phyloP scores from a whole-genome alignment of 2,888 invertebrate species.

The Campoplex capitator region DNA sequence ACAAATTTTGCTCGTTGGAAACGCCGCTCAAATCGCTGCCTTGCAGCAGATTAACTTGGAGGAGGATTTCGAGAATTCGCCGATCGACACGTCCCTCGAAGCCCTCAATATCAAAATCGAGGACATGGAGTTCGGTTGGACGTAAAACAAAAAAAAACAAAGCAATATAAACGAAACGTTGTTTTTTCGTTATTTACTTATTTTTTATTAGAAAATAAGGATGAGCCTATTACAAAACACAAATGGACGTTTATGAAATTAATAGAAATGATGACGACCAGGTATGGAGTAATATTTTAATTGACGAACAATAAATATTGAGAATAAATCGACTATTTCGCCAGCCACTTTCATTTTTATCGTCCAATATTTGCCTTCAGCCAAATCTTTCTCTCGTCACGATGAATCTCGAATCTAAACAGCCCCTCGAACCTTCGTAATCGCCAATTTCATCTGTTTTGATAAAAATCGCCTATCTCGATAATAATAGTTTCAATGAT shows the following conservation, averaged over 20 bases:
- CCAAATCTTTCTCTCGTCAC: neutral
- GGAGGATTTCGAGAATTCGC: constrained; percentile 77
- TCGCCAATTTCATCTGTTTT: neutral
- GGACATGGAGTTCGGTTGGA: constrained; percentile 81
- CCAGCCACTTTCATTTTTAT: neutral
- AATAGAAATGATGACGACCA: constrained; percentile 9
- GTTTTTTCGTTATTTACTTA: constrained; percentile 2
- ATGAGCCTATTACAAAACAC: constrained; percentile 19
- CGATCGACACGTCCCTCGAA: constrained; percentile 80
- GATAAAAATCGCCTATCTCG: neutral
- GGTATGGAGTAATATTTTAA: constrained; percentile 61
- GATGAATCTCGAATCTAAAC: too few species aligned
- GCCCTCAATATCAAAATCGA: constrained; percentile 81
- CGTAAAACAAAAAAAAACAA: constrained; percentile 65
- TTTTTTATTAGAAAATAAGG: neutral
- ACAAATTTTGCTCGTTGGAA: constrained; percentile 80
- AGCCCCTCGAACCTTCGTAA: too few species aligned
- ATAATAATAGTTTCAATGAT: neutral
- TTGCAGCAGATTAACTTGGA: constrained; percentile 80
- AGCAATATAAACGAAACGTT: constrained; percentile 38
- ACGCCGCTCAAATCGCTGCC: constrained; percentile 80
- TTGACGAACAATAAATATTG: constrained; percentile 50
- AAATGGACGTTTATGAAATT: constrained; percentile 12
- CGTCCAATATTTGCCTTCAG: neutral
- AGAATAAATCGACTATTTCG: neutral